Evolutionary conservation across 1,140 invertebrate species (phyloP).

Genomic region (Antheraea mylitta): DNA sequence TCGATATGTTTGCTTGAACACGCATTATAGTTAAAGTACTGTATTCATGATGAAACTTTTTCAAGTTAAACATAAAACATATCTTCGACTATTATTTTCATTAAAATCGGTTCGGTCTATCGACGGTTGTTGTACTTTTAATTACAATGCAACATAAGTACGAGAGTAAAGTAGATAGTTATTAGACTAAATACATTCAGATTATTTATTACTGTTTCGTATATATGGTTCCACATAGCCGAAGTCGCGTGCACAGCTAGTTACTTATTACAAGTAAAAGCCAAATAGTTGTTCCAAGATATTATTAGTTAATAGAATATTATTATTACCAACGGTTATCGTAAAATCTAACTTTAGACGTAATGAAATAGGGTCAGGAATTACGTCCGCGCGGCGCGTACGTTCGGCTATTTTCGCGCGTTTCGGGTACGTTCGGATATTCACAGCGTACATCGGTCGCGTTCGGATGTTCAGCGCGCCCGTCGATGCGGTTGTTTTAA

Average conservation of each 20-base stretch:
- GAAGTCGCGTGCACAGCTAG: neutral
- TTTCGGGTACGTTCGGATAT: slow-evolving; percentile 41
- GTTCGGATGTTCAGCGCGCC: neutral
- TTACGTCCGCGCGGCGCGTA: slow-evolving; percentile 57
- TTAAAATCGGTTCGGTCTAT: too few species aligned
- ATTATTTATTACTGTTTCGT: too few species aligned
- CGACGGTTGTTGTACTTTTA: too few species aligned
- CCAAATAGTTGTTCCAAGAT: neutral
- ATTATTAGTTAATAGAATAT: neutral
- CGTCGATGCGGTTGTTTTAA: slow-evolving; percentile 41
- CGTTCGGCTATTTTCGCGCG: slow-evolving; percentile 55
- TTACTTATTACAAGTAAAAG: neutral
- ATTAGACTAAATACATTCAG: too few species aligned
- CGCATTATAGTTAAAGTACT: too few species aligned
- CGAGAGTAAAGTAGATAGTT: too few species aligned
- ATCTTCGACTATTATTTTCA: too few species aligned
- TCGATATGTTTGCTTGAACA: too few species aligned
- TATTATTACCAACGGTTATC: slow-evolving; percentile 18
- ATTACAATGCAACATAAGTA: too few species aligned
- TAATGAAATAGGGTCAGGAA: slow-evolving; percentile 71
- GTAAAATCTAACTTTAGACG: slow-evolving; percentile 50
- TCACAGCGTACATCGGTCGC: slow-evolving; percentile 17
- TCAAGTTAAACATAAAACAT: too few species aligned
- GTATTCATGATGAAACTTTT: too few species aligned
- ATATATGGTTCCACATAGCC: too few species aligned